Base-by-base conservation (phyloP, 2,888 invertebrate genomes). In the Agrochola macilenta region DNA sequence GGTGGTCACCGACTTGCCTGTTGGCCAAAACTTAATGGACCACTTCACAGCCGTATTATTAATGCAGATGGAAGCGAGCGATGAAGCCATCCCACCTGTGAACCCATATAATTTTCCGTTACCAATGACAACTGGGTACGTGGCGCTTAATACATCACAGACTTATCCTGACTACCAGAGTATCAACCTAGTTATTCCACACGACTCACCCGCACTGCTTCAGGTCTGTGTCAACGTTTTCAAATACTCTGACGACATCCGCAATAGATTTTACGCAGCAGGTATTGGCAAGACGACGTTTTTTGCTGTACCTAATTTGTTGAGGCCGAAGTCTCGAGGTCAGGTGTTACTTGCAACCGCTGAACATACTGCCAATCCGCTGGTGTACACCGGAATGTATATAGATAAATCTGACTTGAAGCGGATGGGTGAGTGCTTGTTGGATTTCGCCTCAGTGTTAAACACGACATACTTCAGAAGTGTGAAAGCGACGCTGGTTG, bases 381-480 rank as follows among this genome's bases (percentile, higher is more conserved):
- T 76, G 4, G 30, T 89, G 1, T 58, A 76, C 0, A 74, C 68
- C 2, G 70, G 74, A 0, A 68, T 63, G 2, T 83, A 71, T 26
- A 74, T 72, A 7, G 64, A 85, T n/a, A 52, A 68, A 9, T 54
- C 63, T 1, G 93, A 93, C 63, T 68, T 92, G 69, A 83, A 87
- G 0, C 71, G 83, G 5, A 86, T 89, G 66, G 90, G 63, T 58
- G 14, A 88, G 71, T 61, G 70, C n/a, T 76, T 92, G 0, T 76
- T 87, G 69, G 90, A 92, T 43, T 92, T 84, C 26, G 61, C 86
- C 5, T 83, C 74, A 39, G 85, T 93, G 0, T 69, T 86, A 1
- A 85, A 92, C 8, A 90, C 90, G 2, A 84, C 83, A 2, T 83
- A 82, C 35, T 91, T 91, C 68, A 85, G 77, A 69, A 83, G 79